Percentiles rank a stretch among this genome's conserved stretches.
These are phyloP conservation scores for Pristionchus mayeri DNA, from an alignment of 2,888 invertebrate genomes.

Conservation along the genomic window DNA sequence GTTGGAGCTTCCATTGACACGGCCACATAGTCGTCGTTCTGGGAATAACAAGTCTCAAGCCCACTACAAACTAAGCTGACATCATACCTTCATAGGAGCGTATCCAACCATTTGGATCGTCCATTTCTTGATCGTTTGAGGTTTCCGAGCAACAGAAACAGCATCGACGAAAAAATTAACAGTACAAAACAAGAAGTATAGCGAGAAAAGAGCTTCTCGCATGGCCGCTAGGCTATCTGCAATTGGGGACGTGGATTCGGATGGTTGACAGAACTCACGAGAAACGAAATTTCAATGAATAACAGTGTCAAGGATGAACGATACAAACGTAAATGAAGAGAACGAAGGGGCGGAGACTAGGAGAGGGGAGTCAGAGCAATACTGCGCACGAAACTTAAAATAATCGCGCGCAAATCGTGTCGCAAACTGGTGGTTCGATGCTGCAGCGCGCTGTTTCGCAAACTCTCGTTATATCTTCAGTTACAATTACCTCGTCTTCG, in stretches of 20 bases:
- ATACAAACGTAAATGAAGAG: neutral
- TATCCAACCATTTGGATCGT: constrained; percentile 72
- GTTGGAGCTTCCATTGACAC: constrained; percentile 69
- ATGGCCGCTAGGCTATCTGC: constrained; percentile 11
- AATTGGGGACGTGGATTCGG: neutral
- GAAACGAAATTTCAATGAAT: neutral
- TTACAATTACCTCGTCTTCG: too few relatives aligned
- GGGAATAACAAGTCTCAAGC: constrained; percentile 39
- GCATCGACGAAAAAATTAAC: constrained; percentile 2
- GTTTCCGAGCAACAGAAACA: constrained; percentile 48
- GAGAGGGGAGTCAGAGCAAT: neutral
- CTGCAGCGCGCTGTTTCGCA: too few relatives aligned
- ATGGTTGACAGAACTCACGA: neutral
- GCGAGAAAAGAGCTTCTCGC: constrained; percentile 28
- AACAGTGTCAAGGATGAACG: neutral
- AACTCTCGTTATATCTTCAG: too few relatives aligned
- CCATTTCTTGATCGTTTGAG: constrained; percentile 56
- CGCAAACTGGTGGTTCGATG: too few relatives aligned
- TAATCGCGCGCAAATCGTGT: neutral
- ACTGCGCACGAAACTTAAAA: too few relatives aligned
- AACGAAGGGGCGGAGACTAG: neutral
- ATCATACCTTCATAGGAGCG: constrained; percentile 62
- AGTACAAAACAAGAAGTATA: constrained; percentile 3
- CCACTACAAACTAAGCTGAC: neutral
- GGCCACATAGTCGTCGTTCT: constrained; percentile 75